phyloP scores from a whole-genome alignment of 2,797 vertebrate genomes.

The Rachycentron canadum region DNA sequence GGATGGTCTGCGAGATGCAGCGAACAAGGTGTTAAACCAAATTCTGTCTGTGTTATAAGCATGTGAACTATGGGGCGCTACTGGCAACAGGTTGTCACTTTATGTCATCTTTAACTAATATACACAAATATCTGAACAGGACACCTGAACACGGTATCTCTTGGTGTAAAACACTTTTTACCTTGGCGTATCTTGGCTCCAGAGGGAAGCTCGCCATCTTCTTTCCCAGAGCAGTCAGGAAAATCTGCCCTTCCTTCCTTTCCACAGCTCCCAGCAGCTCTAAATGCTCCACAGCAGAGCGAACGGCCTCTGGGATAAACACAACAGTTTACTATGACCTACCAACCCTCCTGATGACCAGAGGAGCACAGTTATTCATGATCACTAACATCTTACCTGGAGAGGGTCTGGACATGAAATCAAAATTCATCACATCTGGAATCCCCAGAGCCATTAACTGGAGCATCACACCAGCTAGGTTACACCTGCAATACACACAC shows the following conservation, averaged over 20 bases:
- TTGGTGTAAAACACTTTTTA: conserved; percentile 67
- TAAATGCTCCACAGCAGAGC: conserved; percentile 91
- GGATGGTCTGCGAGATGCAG: conserved; percentile 88
- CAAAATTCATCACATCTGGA: conserved; percentile 94
- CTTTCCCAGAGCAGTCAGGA: conserved; percentile 91
- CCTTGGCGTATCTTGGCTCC: conserved; percentile 96
- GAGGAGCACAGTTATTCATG: neutral
- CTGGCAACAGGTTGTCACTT: neutral
- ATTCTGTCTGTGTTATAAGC: neutral
- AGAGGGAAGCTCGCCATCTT: conserved; percentile 98
- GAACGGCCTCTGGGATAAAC: conserved; percentile 88
- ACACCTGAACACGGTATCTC: neutral
- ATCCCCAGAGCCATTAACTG: conserved; percentile 95
- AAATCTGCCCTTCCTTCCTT: conserved; percentile 87
- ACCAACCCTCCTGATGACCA: neutral
- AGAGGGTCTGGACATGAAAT: conserved; percentile 98
- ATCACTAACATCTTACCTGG: conserved; percentile 84
- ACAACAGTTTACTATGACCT: neutral
- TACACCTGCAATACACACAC: conserved; percentile 87
- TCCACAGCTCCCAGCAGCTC: conserved; percentile 93
- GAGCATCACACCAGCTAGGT: conserved; percentile 92
- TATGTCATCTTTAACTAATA: neutral
- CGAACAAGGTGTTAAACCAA: conserved; percentile 2
- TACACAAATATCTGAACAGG: neutral
- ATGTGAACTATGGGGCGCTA: neutral